Conservation (phyloP, 2,888 invertebrate species). For the Xestia ashworthii region DNA sequence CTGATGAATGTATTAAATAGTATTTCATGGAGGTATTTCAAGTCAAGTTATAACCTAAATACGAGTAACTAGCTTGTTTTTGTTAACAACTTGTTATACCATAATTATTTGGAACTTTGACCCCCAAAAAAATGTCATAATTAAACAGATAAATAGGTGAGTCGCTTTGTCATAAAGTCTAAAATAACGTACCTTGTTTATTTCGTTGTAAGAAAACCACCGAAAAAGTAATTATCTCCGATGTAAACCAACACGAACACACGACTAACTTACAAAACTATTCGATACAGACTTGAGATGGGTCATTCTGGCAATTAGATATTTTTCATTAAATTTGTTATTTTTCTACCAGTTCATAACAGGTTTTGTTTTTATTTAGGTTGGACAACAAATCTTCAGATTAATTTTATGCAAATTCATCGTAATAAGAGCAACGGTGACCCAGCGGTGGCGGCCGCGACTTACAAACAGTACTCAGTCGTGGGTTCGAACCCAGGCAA, state of each 20-base stretch:
- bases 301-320: background rate
- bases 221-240: background rate
- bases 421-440: no score
- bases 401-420: no score
- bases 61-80: no score
- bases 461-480: no score
- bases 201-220: background rate
- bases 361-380: background rate
- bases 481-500: no score
- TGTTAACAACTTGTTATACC: no score
- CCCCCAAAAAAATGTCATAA: no score
- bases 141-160: background rate
- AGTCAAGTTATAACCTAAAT: no score
- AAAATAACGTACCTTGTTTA: background rate
- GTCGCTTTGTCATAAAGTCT: background rate
- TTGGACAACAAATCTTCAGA: background rate
- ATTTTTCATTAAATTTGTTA: background rate
- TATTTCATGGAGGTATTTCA: no score
- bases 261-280: background rate
- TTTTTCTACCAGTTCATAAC: background rate
- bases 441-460: no score
- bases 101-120: no score
- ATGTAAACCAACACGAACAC: background rate
- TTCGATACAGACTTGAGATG: background rate
- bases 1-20: no score